phyloP scores from a whole-genome alignment of 2,888 invertebrate genomes.

The Netelia fuscicornis region DNA sequence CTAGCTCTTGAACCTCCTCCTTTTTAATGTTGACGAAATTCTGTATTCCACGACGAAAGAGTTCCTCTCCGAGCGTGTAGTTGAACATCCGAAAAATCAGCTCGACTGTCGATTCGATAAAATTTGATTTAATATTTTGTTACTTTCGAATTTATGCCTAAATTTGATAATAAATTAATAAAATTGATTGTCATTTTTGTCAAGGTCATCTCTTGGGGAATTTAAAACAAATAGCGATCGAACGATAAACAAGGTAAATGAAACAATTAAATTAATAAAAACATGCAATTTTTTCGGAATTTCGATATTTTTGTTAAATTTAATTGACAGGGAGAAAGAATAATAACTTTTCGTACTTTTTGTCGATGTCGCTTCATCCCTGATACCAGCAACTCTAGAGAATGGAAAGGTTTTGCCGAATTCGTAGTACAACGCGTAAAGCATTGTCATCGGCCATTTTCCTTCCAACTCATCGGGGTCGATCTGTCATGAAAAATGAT shows the following conservation, averaged over 20 bases:
- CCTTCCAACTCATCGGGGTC: conserved; percentile 91
- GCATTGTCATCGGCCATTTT: conserved; percentile 92
- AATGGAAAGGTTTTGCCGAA: conserved; percentile 92
- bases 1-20: background rate
- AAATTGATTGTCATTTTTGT: background rate
- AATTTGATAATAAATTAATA: background rate
- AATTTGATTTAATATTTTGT: background rate
- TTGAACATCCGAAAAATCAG: conserved; percentile 96
- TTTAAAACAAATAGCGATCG: too few species aligned
- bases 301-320: background rate
- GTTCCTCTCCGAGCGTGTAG: conserved; percentile 91
- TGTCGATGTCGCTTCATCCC: conserved; percentile 90
- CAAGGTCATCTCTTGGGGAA: background rate
- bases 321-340: background rate
- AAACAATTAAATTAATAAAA: background rate
- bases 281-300: background rate
- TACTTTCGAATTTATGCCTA: background rate
- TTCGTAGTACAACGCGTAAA: conserved; percentile 92
- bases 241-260: too few species aligned
- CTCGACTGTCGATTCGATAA: conserved; percentile 85
- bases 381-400: conserved; percentile 91
- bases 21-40: conserved; percentile 87
- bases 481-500: conserved; percentile 85
- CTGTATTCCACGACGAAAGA: conserved; percentile 91
- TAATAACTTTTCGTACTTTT: conserved; percentile 85